Evolutionary conservation across 2,797 vertebrate genomes (phyloP).

Genomic region (Etheostoma nigrum): DNA sequence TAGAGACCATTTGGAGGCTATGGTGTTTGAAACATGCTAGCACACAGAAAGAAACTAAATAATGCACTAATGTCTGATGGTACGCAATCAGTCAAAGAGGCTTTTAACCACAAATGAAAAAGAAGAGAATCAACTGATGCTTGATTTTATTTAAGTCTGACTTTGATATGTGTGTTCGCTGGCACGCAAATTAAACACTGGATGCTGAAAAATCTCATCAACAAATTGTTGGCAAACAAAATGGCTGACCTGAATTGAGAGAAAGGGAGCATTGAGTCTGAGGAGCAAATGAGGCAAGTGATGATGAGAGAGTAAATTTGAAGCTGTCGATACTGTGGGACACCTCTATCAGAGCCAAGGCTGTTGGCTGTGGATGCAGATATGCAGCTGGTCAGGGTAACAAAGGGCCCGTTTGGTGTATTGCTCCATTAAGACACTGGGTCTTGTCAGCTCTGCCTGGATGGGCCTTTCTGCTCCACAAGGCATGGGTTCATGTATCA

Average conservation of each 20-base stretch:
- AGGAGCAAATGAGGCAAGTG: conserved; percentile 81
- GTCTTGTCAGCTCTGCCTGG: conserved; percentile 79
- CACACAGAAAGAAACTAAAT: conserved; percentile 62
- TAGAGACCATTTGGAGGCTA: conserved; percentile 62
- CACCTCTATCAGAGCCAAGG: conserved; percentile 80
- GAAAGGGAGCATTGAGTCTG: conserved; percentile 81
- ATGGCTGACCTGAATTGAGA: conserved; percentile 76
- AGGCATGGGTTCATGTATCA: conserved; percentile 77
- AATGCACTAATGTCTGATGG: conserved; percentile 66
- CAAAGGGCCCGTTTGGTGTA: conserved; percentile 75
- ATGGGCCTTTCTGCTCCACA: conserved; percentile 76
- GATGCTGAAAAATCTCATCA: conserved; percentile 69
- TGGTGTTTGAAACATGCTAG: conserved; percentile 65
- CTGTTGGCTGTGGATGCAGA: conserved; percentile 76
- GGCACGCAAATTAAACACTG: conserved; percentile 63
- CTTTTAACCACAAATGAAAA: conserved; percentile 60
- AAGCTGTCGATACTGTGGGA: conserved; percentile 82
- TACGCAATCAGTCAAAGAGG: conserved; percentile 61
- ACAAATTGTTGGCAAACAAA: conserved; percentile 79
- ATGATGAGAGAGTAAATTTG: conserved; percentile 86
- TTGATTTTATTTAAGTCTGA: conserved; percentile 61
- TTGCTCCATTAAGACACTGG: conserved; percentile 85
- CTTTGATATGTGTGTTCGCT: conserved; percentile 63
- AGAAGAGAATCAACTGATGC: conserved; percentile 40
- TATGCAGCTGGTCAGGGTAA: conserved; percentile 78